Evolutionary conservation across 2,113 vertebrate genomes (phyloP), one percentile per base, ranked within the genome.

Genomic region (Perca fluviatilis): DNA sequence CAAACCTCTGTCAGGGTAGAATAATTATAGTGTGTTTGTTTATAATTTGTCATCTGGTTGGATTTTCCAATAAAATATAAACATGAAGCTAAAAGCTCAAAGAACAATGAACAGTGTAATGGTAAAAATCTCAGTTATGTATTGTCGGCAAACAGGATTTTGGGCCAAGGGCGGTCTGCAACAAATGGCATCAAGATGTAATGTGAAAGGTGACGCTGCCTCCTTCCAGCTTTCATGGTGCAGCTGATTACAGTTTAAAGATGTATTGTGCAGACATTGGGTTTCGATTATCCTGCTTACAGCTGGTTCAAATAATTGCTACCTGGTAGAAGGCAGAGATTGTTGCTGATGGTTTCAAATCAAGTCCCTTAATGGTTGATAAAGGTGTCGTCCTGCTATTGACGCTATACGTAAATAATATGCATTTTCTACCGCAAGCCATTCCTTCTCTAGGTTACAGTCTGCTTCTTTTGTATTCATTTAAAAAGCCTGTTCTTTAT

Each of bases 21-120:
- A 69, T 74, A 66, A 89, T 82, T 63, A 81, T 19, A 30, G 5
- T 58, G 67, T 77, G 76, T 63, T 82, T 83, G 74, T 71, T 66
- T 33, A 33, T 33, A 33, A 67, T 80, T 77, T 61, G 21, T 92
- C 50, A 64, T 82, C 51, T 79, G 63, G 43, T 78, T 75, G 80
- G 53, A 76, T 74, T 71, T 40, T 66, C 43, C 21, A 40, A 36
- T 30, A 67, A 25, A 61, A 75, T 80, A 25, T 54, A 47, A 74
- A 62, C 53, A 14, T 14, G 16, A 36, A 51, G 23, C 23, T n/a
- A 15, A 33, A 27, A 23, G 51, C 51, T 23, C n/a, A 77, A 73
- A 60, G 33, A 63, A 61, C 12, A 5, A 16, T 60, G 18, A 58
- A 18, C 27, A 58, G 19, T 60, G 54, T 69, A 30, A 62, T 33